A percentile compares a stretch with the other conserved stretches of the same genome.
These are phyloP conservation scores for Parotocinclus haroldoi DNA, from an alignment of 2,797 vertebrate species.

Conservation along the genomic window DNA sequence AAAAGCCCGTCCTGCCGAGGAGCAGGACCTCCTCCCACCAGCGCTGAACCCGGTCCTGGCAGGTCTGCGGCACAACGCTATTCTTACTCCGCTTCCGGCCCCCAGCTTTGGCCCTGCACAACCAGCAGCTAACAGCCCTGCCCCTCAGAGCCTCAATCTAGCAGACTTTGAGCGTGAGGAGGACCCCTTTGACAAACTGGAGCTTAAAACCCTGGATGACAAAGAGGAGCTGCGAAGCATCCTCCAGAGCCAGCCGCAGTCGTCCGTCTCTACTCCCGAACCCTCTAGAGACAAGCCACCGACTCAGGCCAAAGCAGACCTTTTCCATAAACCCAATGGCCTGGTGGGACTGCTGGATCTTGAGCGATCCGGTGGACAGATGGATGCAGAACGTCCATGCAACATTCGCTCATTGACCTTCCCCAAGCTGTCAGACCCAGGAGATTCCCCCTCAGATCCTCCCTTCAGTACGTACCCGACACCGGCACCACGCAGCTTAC, in stretches of 20 bases:
- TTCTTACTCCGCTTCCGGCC: conserved; percentile 90
- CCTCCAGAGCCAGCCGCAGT: conserved; percentile 82
- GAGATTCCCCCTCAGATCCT: conserved; percentile 57
- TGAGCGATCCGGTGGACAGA: conserved; percentile 64
- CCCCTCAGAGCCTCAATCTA: conserved; percentile 83
- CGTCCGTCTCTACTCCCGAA: conserved; percentile 29
- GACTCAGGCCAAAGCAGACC: conserved; percentile 61
- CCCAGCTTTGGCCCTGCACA: conserved; percentile 76
- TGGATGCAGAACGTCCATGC: conserved; percentile 82
- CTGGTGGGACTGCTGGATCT: conserved; percentile 86
- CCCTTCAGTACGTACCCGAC: conserved; percentile 33
- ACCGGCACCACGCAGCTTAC: conserved; percentile 58
- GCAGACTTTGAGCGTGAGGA: conserved; percentile 98
- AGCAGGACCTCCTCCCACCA: conserved; percentile 75
- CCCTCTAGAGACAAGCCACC: conserved; percentile 63
- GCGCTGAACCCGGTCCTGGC: conserved; percentile 89
- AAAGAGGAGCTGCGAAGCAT: conserved; percentile 92
- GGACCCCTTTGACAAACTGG: conserved; percentile 95
- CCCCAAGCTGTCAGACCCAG: conserved; percentile 89
- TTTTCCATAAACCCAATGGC: conserved; percentile 88
- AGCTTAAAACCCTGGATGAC: conserved; percentile 94
- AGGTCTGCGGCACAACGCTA: conserved; percentile 86
- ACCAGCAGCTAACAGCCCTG: conserved; percentile 73
- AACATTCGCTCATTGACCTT: conserved; percentile 97
- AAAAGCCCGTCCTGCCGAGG: conserved; percentile 56